These are phyloP conservation scores for Nephrotoma guestfalica DNA, from an alignment of 2,888 invertebrate genomes.

Conservation along the genomic window DNA sequence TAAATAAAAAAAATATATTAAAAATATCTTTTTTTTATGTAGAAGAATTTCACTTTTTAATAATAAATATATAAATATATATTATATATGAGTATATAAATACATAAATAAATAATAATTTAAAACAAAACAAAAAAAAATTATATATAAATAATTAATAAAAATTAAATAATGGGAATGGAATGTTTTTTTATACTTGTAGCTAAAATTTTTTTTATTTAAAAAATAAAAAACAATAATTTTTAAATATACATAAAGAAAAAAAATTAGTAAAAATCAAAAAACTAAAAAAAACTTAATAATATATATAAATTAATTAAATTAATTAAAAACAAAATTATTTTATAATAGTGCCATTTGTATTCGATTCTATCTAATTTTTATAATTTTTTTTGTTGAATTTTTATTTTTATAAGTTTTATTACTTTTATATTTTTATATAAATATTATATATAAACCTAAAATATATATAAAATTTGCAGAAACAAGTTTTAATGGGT, in stretches of 20 bases:
- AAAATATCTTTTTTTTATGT: background rate
- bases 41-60: background rate
- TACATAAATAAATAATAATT: conserved; percentile 10
- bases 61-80: background rate
- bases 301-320: background rate
- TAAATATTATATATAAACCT: background rate
- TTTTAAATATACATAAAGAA: background rate
- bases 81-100: conserved; percentile 12
- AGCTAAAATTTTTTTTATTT: conserved; percentile 10
- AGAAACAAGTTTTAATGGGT: background rate
- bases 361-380: background rate
- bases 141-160: conserved; percentile 6
- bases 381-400: background rate
- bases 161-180: conserved; percentile 10
- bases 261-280: background rate
- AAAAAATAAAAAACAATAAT: background rate
- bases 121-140: conserved; percentile 16
- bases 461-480: background rate
- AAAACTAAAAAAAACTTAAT: background rate
- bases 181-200: conserved; percentile 12
- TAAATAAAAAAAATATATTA: background rate
- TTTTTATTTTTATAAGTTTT: background rate
- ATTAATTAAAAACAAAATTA: background rate
- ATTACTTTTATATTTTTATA: background rate
- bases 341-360: conserved; percentile 2